A percentile compares a stretch with the other conserved stretches of the same genome.
Conservation (phyloP, 2,888 invertebrate species). For the Zeuzera pyrina region DNA sequence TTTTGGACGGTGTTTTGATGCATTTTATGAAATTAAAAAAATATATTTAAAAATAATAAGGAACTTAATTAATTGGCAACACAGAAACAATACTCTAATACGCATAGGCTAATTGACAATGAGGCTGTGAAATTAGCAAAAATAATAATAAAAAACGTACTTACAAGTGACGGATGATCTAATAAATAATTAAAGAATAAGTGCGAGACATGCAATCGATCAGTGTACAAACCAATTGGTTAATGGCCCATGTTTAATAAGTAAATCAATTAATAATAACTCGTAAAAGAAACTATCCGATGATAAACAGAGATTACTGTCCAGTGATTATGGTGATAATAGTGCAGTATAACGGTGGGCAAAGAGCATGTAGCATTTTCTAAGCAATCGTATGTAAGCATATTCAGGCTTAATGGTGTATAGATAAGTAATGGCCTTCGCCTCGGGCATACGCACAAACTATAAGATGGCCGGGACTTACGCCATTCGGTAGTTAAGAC, state of each 20-base stretch:
- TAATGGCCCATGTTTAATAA: conserved; percentile 63
- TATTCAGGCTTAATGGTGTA: background rate
- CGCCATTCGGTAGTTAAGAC: conserved; percentile 57
- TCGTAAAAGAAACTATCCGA: too few species aligned
- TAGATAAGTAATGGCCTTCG: conserved; percentile 14
- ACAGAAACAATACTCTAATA: conserved; percentile 71
- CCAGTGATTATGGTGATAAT: too few species aligned
- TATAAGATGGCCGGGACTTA: conserved; percentile 40
- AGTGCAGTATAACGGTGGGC: too few species aligned
- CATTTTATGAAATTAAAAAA: conserved; percentile 60
- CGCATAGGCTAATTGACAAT: conserved; percentile 73
- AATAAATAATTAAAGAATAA: conserved; percentile 8
- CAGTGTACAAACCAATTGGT: conserved; percentile 56
- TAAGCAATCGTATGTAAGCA: too few species aligned
- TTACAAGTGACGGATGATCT: conserved; percentile 41
- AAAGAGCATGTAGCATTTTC: too few species aligned
- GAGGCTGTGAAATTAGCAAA: conserved; percentile 74
- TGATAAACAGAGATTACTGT: too few species aligned
- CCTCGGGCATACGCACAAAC: conserved; percentile 54
- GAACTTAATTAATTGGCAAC: conserved; percentile 66
- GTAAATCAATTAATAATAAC: conserved; percentile 60
- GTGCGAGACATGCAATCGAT: conserved; percentile 26
- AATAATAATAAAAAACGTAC: conserved; percentile 36
- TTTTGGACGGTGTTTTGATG: conserved; percentile 70
- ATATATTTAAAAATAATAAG: conserved; percentile 37